Evolutionary conservation across 2,113 vertebrate species (phyloP).

Genomic region (Anser brachyrhynchus): DNA sequence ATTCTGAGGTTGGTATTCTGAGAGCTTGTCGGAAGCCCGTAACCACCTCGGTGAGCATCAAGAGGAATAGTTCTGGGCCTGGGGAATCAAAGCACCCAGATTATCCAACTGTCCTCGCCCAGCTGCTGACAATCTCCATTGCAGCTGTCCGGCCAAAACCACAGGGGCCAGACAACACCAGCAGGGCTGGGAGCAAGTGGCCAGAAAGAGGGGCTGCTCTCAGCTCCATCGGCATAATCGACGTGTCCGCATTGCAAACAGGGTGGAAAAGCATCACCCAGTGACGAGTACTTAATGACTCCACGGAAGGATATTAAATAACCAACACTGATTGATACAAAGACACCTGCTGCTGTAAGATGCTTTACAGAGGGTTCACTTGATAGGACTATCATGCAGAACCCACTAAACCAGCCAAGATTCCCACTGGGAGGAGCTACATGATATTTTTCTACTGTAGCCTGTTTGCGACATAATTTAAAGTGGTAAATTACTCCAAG

Average conservation of each 20-base stretch:
- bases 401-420: neutral
- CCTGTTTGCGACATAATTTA: neutral
- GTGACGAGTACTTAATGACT: neutral
- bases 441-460: neutral
- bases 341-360: neutral
- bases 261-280: neutral
- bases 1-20: neutral
- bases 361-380: neutral
- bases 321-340: neutral
- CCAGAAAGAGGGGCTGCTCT: neutral
- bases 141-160: neutral
- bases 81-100: neutral
- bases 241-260: neutral
- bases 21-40: neutral
- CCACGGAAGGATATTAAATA: neutral
- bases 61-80: neutral
- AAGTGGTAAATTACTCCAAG: neutral
- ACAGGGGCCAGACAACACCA: neutral
- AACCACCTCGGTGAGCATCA: neutral
- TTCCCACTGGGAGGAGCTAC: neutral
- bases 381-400: neutral
- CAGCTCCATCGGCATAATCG: accelerated
- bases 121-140: accelerated
- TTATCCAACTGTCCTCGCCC: neutral
- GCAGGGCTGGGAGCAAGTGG: accelerated